Conservation (phyloP, 2,888 invertebrate genomes). For the Aporophyla nigra region DNA sequence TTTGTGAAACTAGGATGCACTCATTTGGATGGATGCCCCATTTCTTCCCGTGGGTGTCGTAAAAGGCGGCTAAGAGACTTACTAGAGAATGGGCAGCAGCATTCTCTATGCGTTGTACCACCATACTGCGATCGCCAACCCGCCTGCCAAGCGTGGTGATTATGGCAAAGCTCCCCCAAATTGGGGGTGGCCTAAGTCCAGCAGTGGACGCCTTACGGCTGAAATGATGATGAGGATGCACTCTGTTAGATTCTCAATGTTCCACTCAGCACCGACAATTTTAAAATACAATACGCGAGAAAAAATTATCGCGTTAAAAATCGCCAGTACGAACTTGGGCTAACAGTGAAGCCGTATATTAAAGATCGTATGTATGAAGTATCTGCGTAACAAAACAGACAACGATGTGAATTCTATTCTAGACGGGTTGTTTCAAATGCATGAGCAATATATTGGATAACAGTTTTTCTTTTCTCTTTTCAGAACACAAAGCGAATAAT, state of each 20-base stretch:
- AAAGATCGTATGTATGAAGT: not conserved
- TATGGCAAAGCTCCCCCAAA: too few species aligned
- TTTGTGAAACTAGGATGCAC: not conserved
- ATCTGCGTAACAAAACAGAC: not conserved
- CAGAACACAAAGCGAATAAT: not conserved
- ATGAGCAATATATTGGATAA: not conserved
- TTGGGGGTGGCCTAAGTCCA: too few species aligned
- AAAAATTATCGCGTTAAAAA: not conserved
- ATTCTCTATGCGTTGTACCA: too few species aligned
- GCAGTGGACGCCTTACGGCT: too few species aligned
- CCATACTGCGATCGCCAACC: too few species aligned
- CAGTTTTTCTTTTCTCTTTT: not conserved
- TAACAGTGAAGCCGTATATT: not conserved
- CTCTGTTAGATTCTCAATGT: not conserved
- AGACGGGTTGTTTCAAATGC: not conserved
- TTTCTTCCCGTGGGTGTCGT: too few species aligned
- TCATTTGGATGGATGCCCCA: too few species aligned
- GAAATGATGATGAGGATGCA: too few species aligned
- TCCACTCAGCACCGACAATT: not conserved
- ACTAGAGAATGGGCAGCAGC: too few species aligned
- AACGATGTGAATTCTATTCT: not conserved
- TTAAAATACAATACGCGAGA: not conserved
- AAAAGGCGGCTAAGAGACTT: too few species aligned
- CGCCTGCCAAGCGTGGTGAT: too few species aligned
- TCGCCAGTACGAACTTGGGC: too few species aligned